These are phyloP conservation scores for Epinephelus coioides DNA, from an alignment of 2,797 vertebrate genomes.

Conservation along the genomic window DNA sequence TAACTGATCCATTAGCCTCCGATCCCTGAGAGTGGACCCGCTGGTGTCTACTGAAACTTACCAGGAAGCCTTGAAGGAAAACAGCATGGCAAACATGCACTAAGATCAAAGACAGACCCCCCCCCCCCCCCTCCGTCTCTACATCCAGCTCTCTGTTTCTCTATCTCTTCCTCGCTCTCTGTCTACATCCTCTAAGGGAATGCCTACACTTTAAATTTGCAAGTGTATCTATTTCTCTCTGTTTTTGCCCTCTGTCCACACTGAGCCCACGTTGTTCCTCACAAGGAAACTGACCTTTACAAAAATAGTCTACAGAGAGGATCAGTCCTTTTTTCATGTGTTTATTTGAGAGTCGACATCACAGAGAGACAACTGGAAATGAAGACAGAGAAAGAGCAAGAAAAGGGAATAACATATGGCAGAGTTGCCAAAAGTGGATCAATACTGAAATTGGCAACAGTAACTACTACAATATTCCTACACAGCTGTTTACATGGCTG, in stretches of 20 bases:
- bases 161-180: constrained; percentile 34
- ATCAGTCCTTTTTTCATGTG: background rate
- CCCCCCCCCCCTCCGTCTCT: constrained; percentile 34
- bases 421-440: background rate
- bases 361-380: constrained; percentile 1
- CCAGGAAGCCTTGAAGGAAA: constrained; percentile 90
- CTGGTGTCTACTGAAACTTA: constrained; percentile 87
- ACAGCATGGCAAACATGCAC: constrained; percentile 87
- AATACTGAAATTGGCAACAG: background rate
- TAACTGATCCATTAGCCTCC: constrained; percentile 90
- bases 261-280: background rate
- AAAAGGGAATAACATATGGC: background rate
- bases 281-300: background rate
- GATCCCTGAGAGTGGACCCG: constrained; percentile 82
- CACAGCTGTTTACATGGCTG: no score
- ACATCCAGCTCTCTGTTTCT: constrained; percentile 45
- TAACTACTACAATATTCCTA: no score
- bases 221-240: background rate
- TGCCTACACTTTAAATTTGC: constrained; percentile 7
- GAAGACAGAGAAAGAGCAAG: constrained; percentile 1
- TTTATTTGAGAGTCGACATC: background rate
- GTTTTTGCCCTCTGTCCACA: background rate
- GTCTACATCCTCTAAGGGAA: constrained; percentile 24
- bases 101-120: constrained; percentile 86
- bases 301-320: background rate